Percentiles rank a stretch among this genome's conserved stretches.
These are phyloP conservation scores for Pyrrhia umbra DNA, from an alignment of 2,888 invertebrate species.

Conservation along the genomic window DNA sequence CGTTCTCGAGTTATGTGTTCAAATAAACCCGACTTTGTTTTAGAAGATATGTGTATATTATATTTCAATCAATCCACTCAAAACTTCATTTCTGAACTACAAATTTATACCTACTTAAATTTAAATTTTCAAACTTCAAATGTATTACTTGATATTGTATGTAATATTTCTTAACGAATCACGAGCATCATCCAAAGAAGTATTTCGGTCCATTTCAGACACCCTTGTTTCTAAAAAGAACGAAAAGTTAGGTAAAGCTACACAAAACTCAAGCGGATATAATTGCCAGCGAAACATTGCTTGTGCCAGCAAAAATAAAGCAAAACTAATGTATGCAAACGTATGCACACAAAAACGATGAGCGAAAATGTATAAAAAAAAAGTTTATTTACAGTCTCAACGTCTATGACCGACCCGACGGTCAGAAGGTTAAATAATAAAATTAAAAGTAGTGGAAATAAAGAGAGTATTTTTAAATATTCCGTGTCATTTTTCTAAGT, in stretches of 20 bases:
- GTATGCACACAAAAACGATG: slow-evolving; percentile 42
- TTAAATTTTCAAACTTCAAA: not conserved
- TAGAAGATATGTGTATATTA: too few relatives aligned
- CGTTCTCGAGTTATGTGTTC: too few relatives aligned
- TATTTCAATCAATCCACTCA: too few relatives aligned
- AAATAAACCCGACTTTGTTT: too few relatives aligned
- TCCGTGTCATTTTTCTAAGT: slow-evolving; percentile 31
- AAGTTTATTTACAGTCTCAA: slow-evolving; percentile 45
- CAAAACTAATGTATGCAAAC: slow-evolving; percentile 50
- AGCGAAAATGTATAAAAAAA: slow-evolving; percentile 37
- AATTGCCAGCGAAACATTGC: slow-evolving; percentile 49
- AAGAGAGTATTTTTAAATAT: slow-evolving; percentile 5
- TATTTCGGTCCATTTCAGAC: slow-evolving; percentile 34
- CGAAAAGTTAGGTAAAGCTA: slow-evolving; percentile 32
- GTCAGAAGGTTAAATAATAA: slow-evolving; percentile 53
- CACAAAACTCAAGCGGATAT: slow-evolving; percentile 46
- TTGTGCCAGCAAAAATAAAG: slow-evolving; percentile 37
- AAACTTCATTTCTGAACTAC: too few relatives aligned
- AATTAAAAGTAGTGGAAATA: slow-evolving; percentile 10
- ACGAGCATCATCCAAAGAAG: not conserved
- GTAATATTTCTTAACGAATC: slow-evolving; percentile 23
- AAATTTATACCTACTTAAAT: too few relatives aligned
- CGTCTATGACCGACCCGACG: slow-evolving; percentile 50
- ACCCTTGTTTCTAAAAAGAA: slow-evolving; percentile 32
- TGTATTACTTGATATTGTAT: too few relatives aligned